Percentiles rank a stretch among this genome's conserved stretches.
phyloP scores from a whole-genome alignment of 2,797 vertebrate genomes.

The Rhyacichthys aspro region DNA sequence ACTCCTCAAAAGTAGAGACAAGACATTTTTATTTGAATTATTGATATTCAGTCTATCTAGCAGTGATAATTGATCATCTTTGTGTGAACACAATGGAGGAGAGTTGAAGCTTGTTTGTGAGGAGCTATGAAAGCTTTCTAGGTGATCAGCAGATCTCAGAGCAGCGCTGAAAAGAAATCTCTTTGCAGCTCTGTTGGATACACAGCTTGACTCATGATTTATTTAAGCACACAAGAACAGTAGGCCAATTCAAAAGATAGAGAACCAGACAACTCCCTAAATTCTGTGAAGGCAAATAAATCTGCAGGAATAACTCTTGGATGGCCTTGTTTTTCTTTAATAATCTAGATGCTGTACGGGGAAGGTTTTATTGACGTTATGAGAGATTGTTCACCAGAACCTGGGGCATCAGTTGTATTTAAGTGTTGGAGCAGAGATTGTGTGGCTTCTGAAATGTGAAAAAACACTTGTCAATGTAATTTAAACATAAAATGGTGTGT shows the following conservation, averaged over 20 bases:
- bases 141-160: constrained; percentile 4
- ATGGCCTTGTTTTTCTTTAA: too few species aligned
- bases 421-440: too few species aligned
- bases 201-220: constrained; percentile 10
- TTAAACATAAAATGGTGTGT: too few species aligned
- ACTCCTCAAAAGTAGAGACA: not conserved
- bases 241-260: not conserved
- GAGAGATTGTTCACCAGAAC: too few species aligned
- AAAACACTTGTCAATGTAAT: too few species aligned
- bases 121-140: not conserved
- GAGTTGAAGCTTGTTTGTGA: constrained; percentile 1
- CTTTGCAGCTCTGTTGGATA: not conserved
- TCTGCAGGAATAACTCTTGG: not conserved
- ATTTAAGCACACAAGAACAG: not conserved
- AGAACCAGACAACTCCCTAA: not conserved
- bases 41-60: not conserved
- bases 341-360: too few species aligned
- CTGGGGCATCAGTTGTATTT: too few species aligned
- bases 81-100: not conserved
- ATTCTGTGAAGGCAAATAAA: constrained; percentile 1
- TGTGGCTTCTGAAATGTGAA: too few species aligned
- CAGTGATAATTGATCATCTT: not conserved
- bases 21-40: not conserved
- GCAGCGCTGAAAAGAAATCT: not conserved
- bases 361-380: too few species aligned